A percentile compares a stretch with the other conserved stretches of the same genome.
These are phyloP conservation scores for Perca flavescens DNA, from an alignment of 2,113 vertebrate species.

Conservation along the genomic window DNA sequence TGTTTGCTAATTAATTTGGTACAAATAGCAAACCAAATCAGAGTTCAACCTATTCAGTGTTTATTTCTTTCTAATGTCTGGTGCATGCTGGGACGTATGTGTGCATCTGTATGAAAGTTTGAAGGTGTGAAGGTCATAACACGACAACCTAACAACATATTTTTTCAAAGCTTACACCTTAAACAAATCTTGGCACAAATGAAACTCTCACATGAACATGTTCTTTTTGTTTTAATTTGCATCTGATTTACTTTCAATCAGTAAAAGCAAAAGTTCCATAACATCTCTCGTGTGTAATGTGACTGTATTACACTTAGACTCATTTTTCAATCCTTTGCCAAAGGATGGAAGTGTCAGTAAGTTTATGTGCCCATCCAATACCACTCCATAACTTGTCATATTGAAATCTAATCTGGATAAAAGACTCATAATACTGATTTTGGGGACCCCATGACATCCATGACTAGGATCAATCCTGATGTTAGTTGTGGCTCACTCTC, in stretches of 20 bases:
- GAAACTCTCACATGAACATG: neutral
- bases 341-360: neutral
- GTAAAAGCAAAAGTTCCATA: neutral
- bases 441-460: neutral
- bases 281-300: neutral
- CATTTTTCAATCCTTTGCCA: neutral
- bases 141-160: neutral
- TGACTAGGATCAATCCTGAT: neutral
- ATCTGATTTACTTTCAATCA: neutral
- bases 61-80: neutral
- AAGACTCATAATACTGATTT: neutral
- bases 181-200: neutral
- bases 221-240: neutral
- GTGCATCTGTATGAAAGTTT: neutral
- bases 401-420: neutral
- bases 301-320: neutral
- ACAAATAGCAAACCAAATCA: neutral
- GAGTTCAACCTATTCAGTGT: neutral
- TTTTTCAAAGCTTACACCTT: constrained; percentile 4
- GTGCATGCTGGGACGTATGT: constrained; percentile 1
- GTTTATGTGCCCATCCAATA: neutral
- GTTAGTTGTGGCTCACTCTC: neutral
- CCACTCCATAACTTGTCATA: neutral
- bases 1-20: neutral
- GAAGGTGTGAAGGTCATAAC: neutral